phyloP scores from a whole-genome alignment of 2,888 invertebrate species.

The Cryptus armator region DNA sequence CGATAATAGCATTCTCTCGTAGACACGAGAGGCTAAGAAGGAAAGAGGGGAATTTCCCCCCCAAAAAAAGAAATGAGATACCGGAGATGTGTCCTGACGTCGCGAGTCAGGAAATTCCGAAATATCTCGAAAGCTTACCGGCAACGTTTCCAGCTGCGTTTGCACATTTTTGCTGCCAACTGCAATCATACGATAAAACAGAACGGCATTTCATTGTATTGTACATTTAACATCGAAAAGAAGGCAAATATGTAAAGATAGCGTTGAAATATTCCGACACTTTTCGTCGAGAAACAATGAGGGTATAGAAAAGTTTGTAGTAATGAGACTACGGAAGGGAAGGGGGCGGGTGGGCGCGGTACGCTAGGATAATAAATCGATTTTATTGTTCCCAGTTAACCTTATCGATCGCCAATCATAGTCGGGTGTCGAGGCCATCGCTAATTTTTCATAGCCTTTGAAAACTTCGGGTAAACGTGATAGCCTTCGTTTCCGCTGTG shows the following conservation, averaged over 20 bases:
- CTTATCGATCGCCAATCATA: constrained; percentile 57
- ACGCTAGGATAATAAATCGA: constrained; percentile 37
- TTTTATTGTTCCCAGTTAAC: constrained; percentile 20
- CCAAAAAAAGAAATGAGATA: background rate
- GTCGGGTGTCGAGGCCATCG: constrained; percentile 12
- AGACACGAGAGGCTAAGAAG: background rate
- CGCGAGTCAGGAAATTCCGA: background rate
- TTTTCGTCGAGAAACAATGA: constrained; percentile 20
- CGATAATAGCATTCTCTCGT: constrained; percentile 30
- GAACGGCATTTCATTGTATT: background rate
- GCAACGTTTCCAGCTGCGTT: constrained; percentile 52
- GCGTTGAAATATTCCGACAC: constrained; percentile 32
- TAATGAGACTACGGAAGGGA: constrained; percentile 21
- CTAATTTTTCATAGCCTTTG: no score
- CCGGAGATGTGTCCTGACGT: constrained; percentile 4
- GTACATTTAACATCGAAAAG: background rate
- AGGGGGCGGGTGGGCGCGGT: no score
- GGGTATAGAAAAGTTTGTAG: constrained; percentile 1
- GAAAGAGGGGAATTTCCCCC: background rate
- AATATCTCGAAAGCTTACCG: constrained; percentile 61
- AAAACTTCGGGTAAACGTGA: no score
- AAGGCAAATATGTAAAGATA: constrained; percentile 1
- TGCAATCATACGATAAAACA: constrained; percentile 69
- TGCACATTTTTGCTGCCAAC: constrained; percentile 63
- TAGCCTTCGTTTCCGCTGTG: no score